Conservation (phyloP, 2,888 invertebrate species). For the Charanyca ferruginea region DNA sequence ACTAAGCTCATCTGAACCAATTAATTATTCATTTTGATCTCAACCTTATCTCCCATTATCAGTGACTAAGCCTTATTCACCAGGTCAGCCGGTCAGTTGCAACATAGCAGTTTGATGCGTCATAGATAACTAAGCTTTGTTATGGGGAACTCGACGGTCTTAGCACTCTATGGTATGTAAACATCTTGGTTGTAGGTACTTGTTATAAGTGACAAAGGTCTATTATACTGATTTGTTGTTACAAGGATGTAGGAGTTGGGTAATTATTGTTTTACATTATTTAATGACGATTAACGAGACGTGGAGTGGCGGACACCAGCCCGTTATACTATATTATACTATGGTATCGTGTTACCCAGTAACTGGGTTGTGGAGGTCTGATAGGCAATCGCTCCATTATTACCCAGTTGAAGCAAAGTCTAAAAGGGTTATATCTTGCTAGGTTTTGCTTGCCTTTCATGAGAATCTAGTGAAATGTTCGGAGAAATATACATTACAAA, state of each 20-base stretch:
- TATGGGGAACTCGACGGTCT: constrained; percentile 51
- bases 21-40: constrained; percentile 21
- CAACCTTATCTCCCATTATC: constrained; percentile 36
- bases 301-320: no score
- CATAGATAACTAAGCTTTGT: constrained; percentile 65
- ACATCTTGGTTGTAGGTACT: constrained; percentile 29
- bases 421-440: no score
- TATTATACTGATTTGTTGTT: constrained; percentile 31
- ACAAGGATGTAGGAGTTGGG: not conserved
- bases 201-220: constrained; percentile 18
- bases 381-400: no score
- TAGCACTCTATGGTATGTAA: constrained; percentile 47
- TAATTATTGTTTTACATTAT: no score
- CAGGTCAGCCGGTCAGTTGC: constrained; percentile 66
- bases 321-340: no score
- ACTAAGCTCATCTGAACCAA: constrained; percentile 3
- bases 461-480: no score
- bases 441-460: no score
- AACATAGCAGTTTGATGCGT: constrained; percentile 55
- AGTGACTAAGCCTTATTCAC: constrained; percentile 39
- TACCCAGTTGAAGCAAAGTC: no score
- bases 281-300: no score
- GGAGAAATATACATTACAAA: no score
- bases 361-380: no score
- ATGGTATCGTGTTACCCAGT: no score